A percentile compares a stretch with the other conserved stretches of the same genome.
Conservation (phyloP, 2,113 vertebrate species). For the Cyprinodon tularosa region DNA sequence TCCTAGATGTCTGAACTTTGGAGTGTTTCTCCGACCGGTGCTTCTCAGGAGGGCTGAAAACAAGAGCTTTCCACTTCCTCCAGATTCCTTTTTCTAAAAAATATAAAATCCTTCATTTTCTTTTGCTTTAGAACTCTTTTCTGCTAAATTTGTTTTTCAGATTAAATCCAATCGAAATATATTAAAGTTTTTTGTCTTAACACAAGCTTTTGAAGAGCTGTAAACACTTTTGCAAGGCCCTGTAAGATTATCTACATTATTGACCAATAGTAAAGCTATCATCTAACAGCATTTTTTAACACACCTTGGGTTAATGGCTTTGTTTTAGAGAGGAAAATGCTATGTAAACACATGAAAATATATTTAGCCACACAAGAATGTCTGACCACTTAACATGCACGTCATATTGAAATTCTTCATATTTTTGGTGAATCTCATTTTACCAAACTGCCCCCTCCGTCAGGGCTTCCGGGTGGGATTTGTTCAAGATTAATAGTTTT, state of each 20-base stretch:
- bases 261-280: background rate
- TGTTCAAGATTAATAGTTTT: slow-evolving; percentile 82
- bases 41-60: background rate
- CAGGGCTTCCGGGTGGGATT: slow-evolving; percentile 73
- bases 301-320: slow-evolving; percentile 22
- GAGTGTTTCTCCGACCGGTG: background rate
- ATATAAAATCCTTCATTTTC: too few species aligned
- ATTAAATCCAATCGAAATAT: background rate
- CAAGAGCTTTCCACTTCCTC: background rate
- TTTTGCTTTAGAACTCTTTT: background rate
- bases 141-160: background rate
- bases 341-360: slow-evolving; percentile 65
- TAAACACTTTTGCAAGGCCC: background rate
- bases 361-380: slow-evolving; percentile 14
- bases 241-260: background rate
- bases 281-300: background rate
- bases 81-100: too few species aligned
- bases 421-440: slow-evolving; percentile 72
- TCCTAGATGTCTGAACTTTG: too few species aligned
- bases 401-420: slow-evolving; percentile 65
- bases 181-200: background rate
- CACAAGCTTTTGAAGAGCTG: background rate
- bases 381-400: slow-evolving; percentile 54
- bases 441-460: slow-evolving; percentile 67
- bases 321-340: slow-evolving; percentile 36